Percentiles rank a stretch among this genome's conserved stretches.
Evolutionary conservation across 1,140 invertebrate species (phyloP).

Genomic region (Heliothis virescens): DNA sequence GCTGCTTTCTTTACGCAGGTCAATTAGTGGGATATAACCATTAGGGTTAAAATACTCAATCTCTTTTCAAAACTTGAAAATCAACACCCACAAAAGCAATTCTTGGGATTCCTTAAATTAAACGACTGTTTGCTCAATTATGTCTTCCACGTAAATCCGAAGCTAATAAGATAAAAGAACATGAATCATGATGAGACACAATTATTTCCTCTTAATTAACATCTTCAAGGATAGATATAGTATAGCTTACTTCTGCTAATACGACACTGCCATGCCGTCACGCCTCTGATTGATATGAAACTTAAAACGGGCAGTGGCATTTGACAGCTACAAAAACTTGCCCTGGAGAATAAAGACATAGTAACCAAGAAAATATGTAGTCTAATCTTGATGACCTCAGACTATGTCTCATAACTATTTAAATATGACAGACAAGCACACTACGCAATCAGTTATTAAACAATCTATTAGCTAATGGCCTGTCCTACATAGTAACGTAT

Average conservation of each 20-base stretch:
- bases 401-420: no score
- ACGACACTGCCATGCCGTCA: no score
- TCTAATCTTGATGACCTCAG: neutral
- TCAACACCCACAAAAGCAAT: neutral
- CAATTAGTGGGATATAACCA: neutral
- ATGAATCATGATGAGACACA: neutral
- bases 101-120: neutral
- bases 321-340: no score
- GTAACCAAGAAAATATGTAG: no score
- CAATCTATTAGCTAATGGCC: conserved; percentile 3
- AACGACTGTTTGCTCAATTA: neutral
- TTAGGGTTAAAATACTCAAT: no score
- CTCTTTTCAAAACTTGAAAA: neutral
- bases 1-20: neutral
- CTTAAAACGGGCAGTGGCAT: no score
- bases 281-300: no score
- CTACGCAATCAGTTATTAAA: conserved; percentile 12
- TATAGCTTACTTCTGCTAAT: no score
- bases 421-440: neutral
- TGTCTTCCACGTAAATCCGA: neutral
- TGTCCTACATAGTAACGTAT: conserved; percentile 1
- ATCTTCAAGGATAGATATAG: neutral
- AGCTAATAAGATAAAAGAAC: neutral
- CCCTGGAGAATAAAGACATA: no score
- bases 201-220: neutral